These are phyloP conservation scores for Ibycter americanus DNA, from an alignment of 2,797 vertebrate genomes.

Conservation along the genomic window DNA sequence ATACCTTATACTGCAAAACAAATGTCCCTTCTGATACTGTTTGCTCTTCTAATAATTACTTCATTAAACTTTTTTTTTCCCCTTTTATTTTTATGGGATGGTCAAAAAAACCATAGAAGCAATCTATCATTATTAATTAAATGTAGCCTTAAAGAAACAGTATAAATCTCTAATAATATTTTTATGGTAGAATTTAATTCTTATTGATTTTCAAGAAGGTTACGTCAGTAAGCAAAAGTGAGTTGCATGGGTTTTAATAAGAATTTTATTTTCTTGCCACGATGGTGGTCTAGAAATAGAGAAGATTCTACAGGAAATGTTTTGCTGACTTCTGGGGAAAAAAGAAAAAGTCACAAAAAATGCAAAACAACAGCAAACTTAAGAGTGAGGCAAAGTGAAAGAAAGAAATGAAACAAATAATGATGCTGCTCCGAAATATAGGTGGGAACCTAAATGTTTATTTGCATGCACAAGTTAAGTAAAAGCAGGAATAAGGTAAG, in stretches of 20 bases:
- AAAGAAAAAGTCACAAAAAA: background rate
- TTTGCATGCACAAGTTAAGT: background rate
- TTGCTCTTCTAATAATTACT: conserved; percentile 31
- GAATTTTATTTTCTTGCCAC: background rate
- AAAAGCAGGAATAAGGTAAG: background rate
- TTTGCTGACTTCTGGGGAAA: background rate
- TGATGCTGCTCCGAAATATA: background rate
- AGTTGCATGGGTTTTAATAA: conserved; percentile 14
- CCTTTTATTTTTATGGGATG: background rate
- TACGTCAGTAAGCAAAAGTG: conserved; percentile 8
- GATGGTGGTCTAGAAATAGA: background rate
- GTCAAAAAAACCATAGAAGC: background rate
- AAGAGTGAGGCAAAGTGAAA: background rate
- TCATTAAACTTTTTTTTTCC: background rate
- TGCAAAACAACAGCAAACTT: background rate
- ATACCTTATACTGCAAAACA: background rate
- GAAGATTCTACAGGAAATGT: background rate
- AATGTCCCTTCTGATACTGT: background rate
- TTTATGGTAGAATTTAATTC: conserved; percentile 54
- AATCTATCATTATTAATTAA: conserved; percentile 36
- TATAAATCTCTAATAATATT: conserved; percentile 47
- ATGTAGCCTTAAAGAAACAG: conserved; percentile 11
- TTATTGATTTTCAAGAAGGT: conserved; percentile 46
- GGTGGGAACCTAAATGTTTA: background rate
- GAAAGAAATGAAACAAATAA: background rate